Evolutionary conservation across 2,888 invertebrate species (phyloP), one percentile per base, ranked within the genome.

Genomic region (Mechanitis mazaeus): DNA sequence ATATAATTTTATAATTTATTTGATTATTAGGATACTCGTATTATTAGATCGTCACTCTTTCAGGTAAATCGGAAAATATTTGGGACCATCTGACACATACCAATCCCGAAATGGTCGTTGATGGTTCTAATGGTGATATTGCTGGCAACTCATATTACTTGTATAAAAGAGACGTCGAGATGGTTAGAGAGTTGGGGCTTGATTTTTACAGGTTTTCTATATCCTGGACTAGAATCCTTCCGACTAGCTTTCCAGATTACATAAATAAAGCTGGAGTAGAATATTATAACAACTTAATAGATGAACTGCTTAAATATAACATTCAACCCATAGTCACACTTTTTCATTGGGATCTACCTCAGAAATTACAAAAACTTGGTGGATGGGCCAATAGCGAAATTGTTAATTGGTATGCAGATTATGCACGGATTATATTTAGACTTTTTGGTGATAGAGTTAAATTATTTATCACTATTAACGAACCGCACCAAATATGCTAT

Each of bases 151-250:
- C 88, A 12, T 91, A 92, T 71, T 83, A 92, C 72, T 85, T 87
- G 66, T 92, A 90, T 71, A 82, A 88, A 69, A 89, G 92, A 64
- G 88, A 90, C 64, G 79, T 90, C 0, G 75, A 78, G 60, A 74
- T 87, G 67, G 64, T 87, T 54, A 73, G 75, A 42, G 74, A 83
- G 60, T 68, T 88, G 3, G 83, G 83, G 0, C 74, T 84, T 0
- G 75, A 90, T 63, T 83, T 81, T 63, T 91, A 91, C 71, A 78
- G 91, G 35, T 91, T 91, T 69, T 91, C 91, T 1, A 75, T 92
- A n/a, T 87, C 92, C 1, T 94, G 93, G 93, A 70, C 92, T 0
- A 77, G 93, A 45, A 81, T 94, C 28, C 75, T 93, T 56, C 92
- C 93, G 0, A 87, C 83, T 56, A 92, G 91, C 45, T 83, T 84